phyloP scores from a whole-genome alignment of 1,140 invertebrate genomes.

The Drosophila eugracilis region DNA sequence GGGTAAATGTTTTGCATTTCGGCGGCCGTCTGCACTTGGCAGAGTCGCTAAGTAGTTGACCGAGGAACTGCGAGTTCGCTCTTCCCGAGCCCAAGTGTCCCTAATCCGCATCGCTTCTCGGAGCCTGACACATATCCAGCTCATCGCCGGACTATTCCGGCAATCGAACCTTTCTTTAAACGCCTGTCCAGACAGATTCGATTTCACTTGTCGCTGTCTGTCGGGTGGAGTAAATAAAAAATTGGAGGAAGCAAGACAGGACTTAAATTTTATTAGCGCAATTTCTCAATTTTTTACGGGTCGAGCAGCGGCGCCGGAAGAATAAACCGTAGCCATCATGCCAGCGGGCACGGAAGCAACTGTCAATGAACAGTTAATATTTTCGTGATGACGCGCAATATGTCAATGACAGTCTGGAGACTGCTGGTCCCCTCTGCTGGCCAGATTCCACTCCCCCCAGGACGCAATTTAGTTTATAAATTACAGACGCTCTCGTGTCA shows the following conservation, averaged over 20 bases:
- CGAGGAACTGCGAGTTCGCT: not conserved
- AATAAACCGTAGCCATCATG: slow-evolving; percentile 51
- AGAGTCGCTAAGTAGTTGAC: slow-evolving; percentile 28
- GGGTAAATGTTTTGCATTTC: slow-evolving; percentile 45
- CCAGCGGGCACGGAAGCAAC: slow-evolving; percentile 23
- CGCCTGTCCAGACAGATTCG: slow-evolving; percentile 37
- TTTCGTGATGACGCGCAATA: slow-evolving; percentile 75
- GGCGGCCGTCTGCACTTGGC: slow-evolving; percentile 14
- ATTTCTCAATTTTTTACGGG: slow-evolving; percentile 60
- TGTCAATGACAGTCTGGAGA: slow-evolving; percentile 64
- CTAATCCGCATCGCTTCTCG: slow-evolving; percentile 6
- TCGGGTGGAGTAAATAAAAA: slow-evolving; percentile 19
- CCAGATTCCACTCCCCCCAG: slow-evolving; percentile 15
- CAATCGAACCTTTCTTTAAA: slow-evolving; percentile 56
- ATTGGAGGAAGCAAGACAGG: slow-evolving; percentile 20
- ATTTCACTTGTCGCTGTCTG: slow-evolving; percentile 33
- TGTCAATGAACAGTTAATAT: slow-evolving; percentile 80
- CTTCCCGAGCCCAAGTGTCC: not conserved
- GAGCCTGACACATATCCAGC: slow-evolving; percentile 1
- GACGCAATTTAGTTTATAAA: slow-evolving; percentile 73
- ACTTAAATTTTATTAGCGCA: slow-evolving; percentile 58
- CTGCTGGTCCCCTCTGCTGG: slow-evolving; percentile 13
- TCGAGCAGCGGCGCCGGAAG: slow-evolving; percentile 11
- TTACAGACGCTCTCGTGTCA: slow-evolving; percentile 59
- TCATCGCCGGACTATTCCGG: slow-evolving; percentile 5